A percentile compares a stretch with the other conserved stretches of the same genome.
These are phyloP conservation scores for Drosophila gaucha DNA, from an alignment of 2,888 invertebrate genomes.

Conservation along the genomic window DNA sequence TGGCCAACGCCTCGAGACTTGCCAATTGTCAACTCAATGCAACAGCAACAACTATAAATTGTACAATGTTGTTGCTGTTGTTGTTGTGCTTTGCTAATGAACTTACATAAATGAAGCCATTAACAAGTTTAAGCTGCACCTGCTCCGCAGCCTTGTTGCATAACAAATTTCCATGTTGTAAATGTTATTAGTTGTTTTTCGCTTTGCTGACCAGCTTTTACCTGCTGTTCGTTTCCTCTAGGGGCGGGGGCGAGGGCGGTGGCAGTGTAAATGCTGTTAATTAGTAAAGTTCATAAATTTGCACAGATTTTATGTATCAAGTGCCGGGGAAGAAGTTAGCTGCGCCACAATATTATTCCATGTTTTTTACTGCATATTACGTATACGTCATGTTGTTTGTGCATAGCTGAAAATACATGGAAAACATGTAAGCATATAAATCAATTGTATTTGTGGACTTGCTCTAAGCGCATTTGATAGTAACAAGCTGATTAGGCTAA, in stretches of 20 bases:
- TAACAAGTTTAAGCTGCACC: constrained; percentile 56
- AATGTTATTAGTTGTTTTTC: constrained; percentile 31
- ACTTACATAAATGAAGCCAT: constrained; percentile 64
- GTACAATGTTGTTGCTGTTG: constrained; percentile 5
- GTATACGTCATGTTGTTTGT: constrained; percentile 9
- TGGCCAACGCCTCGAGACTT: constrained; percentile 55
- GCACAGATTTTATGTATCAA: constrained; percentile 39
- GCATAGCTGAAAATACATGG: constrained; percentile 13
- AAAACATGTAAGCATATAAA: neutral
- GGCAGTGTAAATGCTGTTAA: constrained; percentile 42
- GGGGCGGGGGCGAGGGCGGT: too few species aligned
- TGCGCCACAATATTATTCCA: constrained; percentile 15
- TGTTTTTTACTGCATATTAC: constrained; percentile 11
- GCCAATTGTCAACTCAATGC: constrained; percentile 30
- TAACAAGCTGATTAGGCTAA: neutral
- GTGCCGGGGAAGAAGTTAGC: constrained; percentile 24
- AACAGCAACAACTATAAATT: constrained; percentile 15
- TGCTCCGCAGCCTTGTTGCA: constrained; percentile 6
- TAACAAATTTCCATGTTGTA: constrained; percentile 36
- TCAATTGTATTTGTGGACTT: constrained; percentile 6
- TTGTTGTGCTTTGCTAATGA: constrained; percentile 46
- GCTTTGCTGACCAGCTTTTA: constrained; percentile 17
- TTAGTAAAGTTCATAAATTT: constrained; percentile 68
- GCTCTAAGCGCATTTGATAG: neutral
- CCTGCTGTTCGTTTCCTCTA: too few species aligned